Evolutionary conservation across 1,140 invertebrate species (phyloP), one percentile per base, ranked within the genome.

Genomic region (Drosophila ironensis): DNA sequence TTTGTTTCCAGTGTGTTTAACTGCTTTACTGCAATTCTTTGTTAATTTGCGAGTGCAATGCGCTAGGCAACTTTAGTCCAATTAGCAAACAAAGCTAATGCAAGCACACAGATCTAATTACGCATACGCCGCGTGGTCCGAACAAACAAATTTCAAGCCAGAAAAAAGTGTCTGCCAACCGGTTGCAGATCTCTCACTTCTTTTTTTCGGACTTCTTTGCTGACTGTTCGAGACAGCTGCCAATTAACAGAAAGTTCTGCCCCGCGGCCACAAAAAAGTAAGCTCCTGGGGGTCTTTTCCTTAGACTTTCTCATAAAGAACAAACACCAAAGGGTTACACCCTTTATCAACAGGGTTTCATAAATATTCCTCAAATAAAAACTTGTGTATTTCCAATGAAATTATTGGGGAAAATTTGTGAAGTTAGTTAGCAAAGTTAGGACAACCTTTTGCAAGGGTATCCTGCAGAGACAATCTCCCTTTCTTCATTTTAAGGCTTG

Each of bases 41-140:
- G 35, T 42, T 33, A 57, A 25, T 24, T 22, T 35, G 25, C 41
- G 38, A 47, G 60, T 56, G 44, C 53, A 51, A 52, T 72, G 54
- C n/a, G 60, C 53, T 50, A 9, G 25, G 37, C 25, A 30, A 53
- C 60, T 56, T 67, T 66, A 80, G 71, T 70, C 76, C 75, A 80
- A 78, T 78, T 78, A 78, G 69, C 45, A 25, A 63, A 46, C 64
- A 50, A 56, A 50, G 33, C 59, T 50, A 20, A 16, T 33, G 61
- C 61, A 61, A 78, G 16, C 53, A 69, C 61, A 45, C 40, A 74
- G 72, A 80, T 78, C 75, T 74, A 80, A 80, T 80, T 80, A 80
- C 75, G 76, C 64, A 80, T 81, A 80, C 75, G 76, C 53, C 64
- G 45, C 45, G 66, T 74, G 38, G 20, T 52, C 48, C 61, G 45